Evolutionary conservation across 2,797 vertebrate species (phyloP).

Genomic region (Sebastes oblongus): DNA sequence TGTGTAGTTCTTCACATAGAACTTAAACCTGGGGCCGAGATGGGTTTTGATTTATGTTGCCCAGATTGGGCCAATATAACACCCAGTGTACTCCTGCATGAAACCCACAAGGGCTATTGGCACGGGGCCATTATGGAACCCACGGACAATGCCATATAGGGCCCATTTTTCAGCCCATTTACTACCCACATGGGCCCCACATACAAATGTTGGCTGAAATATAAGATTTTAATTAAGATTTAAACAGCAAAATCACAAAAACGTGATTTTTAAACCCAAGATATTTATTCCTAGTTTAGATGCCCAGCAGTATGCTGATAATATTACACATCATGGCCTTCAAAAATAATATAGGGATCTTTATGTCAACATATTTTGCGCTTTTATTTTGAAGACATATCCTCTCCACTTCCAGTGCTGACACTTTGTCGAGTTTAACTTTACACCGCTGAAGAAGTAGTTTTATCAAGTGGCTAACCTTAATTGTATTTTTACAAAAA

Average conservation of each 20-base stretch:
- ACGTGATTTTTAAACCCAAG: accelerated
- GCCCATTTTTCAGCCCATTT: no score
- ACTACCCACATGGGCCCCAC: no score
- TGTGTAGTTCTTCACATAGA: no score
- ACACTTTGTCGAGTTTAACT: background rate
- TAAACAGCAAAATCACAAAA: background rate
- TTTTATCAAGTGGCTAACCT: background rate
- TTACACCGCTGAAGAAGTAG: background rate
- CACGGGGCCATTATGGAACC: no score
- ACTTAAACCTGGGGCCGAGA: no score
- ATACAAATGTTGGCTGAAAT: no score
- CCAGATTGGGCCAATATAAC: no score
- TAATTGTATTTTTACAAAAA: background rate
- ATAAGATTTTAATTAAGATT: background rate
- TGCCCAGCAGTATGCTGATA: background rate
- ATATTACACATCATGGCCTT: accelerated
- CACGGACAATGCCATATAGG: no score
- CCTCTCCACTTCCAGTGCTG: background rate
- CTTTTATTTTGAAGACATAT: conserved; percentile 12
- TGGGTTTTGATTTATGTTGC: no score
- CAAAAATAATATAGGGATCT: background rate
- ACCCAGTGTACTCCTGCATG: no score
- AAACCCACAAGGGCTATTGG: no score
- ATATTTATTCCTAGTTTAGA: background rate
- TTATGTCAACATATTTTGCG: background rate